These are phyloP conservation scores for Schrankia costaestrigalis DNA, from an alignment of 2,888 invertebrate genomes.

Conservation along the genomic window DNA sequence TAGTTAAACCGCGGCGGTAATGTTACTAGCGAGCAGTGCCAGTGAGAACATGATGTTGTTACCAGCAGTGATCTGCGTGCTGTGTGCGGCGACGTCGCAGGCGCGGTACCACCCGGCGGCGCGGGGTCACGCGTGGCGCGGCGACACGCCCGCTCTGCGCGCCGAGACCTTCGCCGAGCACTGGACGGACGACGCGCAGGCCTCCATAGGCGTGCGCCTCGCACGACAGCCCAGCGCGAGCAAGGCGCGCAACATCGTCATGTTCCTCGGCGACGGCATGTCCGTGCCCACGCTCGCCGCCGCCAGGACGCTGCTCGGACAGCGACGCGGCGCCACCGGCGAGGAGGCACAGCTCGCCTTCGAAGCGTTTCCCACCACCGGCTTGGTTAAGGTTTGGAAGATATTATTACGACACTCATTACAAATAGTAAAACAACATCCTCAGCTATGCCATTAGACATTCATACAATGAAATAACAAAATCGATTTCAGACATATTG, in stretches of 20 bases:
- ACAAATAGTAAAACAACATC: background rate
- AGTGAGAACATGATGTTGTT: no score
- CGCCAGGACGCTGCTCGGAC: slow-evolving; percentile 83
- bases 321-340: slow-evolving; percentile 73
- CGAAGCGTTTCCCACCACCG: slow-evolving; percentile 82
- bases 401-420: background rate
- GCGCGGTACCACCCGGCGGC: slow-evolving; percentile 9
- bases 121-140: background rate
- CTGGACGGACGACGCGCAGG: slow-evolving; percentile 64
- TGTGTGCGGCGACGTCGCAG: slow-evolving; percentile 18
- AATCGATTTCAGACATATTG: slow-evolving; percentile 69
- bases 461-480: background rate
- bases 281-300: slow-evolving; percentile 85
- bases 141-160: background rate
- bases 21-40: no score
- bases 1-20: no score
- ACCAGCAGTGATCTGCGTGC: no score
- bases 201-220: slow-evolving; percentile 9
- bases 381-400: slow-evolving; percentile 80
- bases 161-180: slow-evolving; percentile 34
- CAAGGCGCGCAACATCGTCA: slow-evolving; percentile 80
- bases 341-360: slow-evolving; percentile 82
- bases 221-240: slow-evolving; percentile 6
- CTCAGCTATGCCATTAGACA: background rate
- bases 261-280: slow-evolving; percentile 90